Base-by-base conservation (phyloP, 1,140 invertebrate species). In the Spodoptera frugiperda region DNA sequence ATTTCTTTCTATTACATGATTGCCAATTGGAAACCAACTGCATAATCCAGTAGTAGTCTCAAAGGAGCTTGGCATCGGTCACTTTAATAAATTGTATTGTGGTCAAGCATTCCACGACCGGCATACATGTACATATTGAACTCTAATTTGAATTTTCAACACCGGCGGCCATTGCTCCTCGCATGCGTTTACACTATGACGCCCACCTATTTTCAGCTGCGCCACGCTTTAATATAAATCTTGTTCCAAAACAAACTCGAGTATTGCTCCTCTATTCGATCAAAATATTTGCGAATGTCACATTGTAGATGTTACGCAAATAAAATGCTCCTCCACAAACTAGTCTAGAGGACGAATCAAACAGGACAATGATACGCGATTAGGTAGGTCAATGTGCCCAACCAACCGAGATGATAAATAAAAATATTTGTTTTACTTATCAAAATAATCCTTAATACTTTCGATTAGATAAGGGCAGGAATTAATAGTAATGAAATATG, bases 131-230 rank as follows among this genome's bases (percentile, higher is more conserved):
- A 61, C 33, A 39, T 73, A 73, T 73, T 73, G 44, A 59, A 73
- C 71, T 73, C 57, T 71, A 55, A 77, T 57, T 77, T 77, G 53
- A 80, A 77, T 74, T 77, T 78, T 75, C 70, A 70, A 65, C 55
- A 59, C 21, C 39, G 49, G 57, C 77, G 84, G 82, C 76, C 84
- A 77, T 82, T 85, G 84, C 75, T 84, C 84, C 68, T 76, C 65
- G 78, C 73, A 78, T 85, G 80, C 78, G 83, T 87, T 84, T 84
- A 87, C 80, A 82, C 80, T 87, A 86, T 83, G 73, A 86, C 87
- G 83, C 86, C 85, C 86, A 90, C 87, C 85, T 91, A 90, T 89
- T 89, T 90, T 89, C 81, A 81, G 88, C 81, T 74, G 53, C 68
- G 80, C 86, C 85, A 84, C 82, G 87, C 17, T 85, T 80, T 82